Evolutionary conservation across 2,888 invertebrate genomes (phyloP).

Genomic region (Colletes collaris): DNA sequence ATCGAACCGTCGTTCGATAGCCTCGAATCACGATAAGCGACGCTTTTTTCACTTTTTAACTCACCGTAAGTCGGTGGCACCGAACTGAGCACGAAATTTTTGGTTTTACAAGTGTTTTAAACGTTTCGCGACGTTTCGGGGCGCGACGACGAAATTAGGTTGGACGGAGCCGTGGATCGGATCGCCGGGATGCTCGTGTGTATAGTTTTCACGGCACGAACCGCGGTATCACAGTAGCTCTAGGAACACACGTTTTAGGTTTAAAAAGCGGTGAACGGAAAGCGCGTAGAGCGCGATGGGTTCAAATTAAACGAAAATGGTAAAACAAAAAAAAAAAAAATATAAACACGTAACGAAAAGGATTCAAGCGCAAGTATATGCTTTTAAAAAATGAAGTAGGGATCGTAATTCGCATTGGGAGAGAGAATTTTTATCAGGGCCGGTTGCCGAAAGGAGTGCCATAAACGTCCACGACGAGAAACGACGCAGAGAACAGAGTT

Average conservation of each 20-base stretch:
- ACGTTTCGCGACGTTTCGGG: not conserved
- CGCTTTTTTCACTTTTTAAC: not conserved
- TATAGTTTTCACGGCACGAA: slow-evolving; percentile 53
- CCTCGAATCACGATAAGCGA: not conserved
- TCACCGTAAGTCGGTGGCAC: not conserved
- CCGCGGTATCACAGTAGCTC: slow-evolving; percentile 65
- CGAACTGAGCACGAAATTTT: not conserved
- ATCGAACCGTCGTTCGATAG: not conserved
- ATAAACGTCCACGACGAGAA: slow-evolving; percentile 60
- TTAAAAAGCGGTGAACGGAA: slow-evolving; percentile 24
- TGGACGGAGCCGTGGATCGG: slow-evolving; percentile 5
- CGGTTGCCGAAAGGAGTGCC: slow-evolving; percentile 49
- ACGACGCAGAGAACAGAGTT: slow-evolving; percentile 52
- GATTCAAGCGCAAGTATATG: slow-evolving; percentile 53
- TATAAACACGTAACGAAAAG: not conserved
- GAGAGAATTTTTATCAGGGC: slow-evolving; percentile 52
- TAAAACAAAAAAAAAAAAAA: not conserved
- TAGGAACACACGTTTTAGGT: slow-evolving; percentile 64
- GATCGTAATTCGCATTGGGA: slow-evolving; percentile 55
- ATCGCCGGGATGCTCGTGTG: slow-evolving; percentile 38
- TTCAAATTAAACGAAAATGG: not conserved
- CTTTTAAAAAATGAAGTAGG: slow-evolving; percentile 58
- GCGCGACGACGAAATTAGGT: not conserved
- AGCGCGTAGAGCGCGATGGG: slow-evolving; percentile 1
- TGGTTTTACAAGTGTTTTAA: not conserved